Evolutionary conservation across 1,140 invertebrate species (phyloP), one percentile per base, ranked within the genome.

Genomic region (Bombus sibiricus): DNA sequence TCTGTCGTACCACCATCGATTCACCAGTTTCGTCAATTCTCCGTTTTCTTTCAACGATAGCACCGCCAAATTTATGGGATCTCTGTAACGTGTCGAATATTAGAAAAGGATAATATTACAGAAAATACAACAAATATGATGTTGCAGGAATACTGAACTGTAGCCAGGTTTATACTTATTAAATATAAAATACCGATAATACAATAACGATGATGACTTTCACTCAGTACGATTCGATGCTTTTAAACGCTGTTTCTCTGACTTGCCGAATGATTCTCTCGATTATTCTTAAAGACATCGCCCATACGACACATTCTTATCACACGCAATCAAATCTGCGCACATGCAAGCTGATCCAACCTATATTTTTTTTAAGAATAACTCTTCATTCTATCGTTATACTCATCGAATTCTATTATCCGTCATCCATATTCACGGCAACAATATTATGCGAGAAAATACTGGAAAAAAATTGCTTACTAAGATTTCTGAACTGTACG

Each of bases 1-100:
- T 88, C 97, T 95, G 89, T 98, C 98, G 94, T 97, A 98, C 98
- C 98, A 98, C 98, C 98, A 99, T 95, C 98, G 98, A 93, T 98
- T 98, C 94, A 98, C 97, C 68, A 99, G 94, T 94, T 98, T 98
- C 57, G 97, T 97, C 90, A 99, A 95, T 89, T 98, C 97, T 3
- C 98, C 99, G 90, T 98, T 98, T 94, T 99, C 99, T 94, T 98
- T 99, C 88, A 99, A 95, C 74, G 97, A 97, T 57, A 99, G 95
- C 39, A 99, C 98, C 1, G 98, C 98, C 87, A 99, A 95, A 95
- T 99, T 99, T 81, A 99, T 97, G 83, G 96, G 97, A 93, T 99
- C 98, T 91, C 98, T 99, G 96, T 62, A 77, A 57, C 18, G 59
- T 68, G 28, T 9, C 1, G 13, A 66, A 22, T 43, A 15, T 66